Percentiles rank a stretch among this genome's conserved stretches.
phyloP scores from a whole-genome alignment of 2,113 vertebrate genomes.

The Pseudois nayaur region DNA sequence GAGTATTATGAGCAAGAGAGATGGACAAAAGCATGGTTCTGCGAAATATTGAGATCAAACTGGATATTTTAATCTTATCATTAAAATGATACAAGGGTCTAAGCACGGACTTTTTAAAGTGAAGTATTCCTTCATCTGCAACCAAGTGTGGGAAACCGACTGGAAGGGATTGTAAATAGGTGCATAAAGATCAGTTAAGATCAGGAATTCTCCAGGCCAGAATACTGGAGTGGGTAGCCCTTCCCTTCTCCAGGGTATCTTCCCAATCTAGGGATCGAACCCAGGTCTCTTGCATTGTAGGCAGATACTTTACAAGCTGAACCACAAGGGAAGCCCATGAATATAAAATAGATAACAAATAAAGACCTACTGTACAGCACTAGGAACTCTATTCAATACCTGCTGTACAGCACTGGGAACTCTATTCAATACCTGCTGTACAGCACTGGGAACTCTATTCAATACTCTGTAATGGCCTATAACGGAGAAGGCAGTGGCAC shows the following conservation, averaged over 20 bases:
- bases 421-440: background rate
- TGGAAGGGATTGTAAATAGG: background rate
- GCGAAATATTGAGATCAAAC: background rate
- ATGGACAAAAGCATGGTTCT: background rate
- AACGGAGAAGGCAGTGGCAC: background rate
- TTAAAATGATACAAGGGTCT: background rate
- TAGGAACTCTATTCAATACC: background rate
- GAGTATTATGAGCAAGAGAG: background rate
- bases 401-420: background rate
- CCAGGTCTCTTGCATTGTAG: background rate
- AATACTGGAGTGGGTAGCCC: background rate
- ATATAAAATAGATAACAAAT: background rate
- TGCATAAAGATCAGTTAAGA: background rate
- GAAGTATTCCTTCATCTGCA: background rate
- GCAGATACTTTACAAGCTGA: background rate
- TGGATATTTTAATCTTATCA: background rate
- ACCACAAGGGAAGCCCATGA: background rate
- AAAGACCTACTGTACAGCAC: background rate
- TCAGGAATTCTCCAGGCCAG: background rate
- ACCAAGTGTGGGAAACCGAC: background rate
- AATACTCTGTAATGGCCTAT: background rate
- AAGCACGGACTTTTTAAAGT: background rate
- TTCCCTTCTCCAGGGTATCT: background rate
- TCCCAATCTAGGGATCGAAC: background rate
- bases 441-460: background rate